phyloP scores from a whole-genome alignment of 2,888 invertebrate species.

The Endomychus coccineus region DNA sequence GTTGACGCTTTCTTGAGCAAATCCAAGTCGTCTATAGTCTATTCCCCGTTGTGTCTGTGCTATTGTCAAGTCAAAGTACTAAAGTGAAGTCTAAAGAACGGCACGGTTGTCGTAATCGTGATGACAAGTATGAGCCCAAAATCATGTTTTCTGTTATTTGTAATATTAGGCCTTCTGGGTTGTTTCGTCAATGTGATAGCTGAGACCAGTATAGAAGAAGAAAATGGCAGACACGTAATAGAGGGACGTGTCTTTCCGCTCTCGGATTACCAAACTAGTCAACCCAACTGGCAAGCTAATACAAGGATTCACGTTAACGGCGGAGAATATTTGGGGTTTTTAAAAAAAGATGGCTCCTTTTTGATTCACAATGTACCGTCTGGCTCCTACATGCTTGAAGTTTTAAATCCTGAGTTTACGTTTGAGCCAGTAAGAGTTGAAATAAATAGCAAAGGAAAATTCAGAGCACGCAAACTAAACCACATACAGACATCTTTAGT shows the following conservation, averaged over 20 bases:
- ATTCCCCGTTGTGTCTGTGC: too few species aligned
- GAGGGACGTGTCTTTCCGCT: slow-evolving; percentile 76
- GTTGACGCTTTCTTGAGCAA: too few species aligned
- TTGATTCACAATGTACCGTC: slow-evolving; percentile 78
- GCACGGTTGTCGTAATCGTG: too few species aligned
- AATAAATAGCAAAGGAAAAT: slow-evolving; percentile 95
- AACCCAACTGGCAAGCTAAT: slow-evolving; percentile 65
- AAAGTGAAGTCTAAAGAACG: too few species aligned
- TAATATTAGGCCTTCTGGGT: too few species aligned
- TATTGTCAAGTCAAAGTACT: too few species aligned
- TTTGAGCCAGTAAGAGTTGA: slow-evolving; percentile 95
- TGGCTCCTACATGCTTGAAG: slow-evolving; percentile 91
- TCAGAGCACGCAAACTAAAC: slow-evolving; percentile 89
- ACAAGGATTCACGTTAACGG: slow-evolving; percentile 80
- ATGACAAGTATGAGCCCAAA: too few species aligned
- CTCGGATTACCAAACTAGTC: slow-evolving; percentile 49
- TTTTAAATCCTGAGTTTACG: slow-evolving; percentile 80
- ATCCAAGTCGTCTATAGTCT: too few species aligned
- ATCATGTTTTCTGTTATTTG: too few species aligned
- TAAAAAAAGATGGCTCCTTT: slow-evolving; percentile 89
- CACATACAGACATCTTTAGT: slow-evolving; percentile 87
- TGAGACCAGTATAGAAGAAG: slow-evolving; percentile 29
- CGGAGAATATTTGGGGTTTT: slow-evolving; percentile 79
- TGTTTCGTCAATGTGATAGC: too few species aligned
- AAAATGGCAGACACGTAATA: slow-evolving; percentile 57